Evolutionary conservation across 1,140 invertebrate genomes (phyloP).

Genomic region (Trypoxylus dichotomus): DNA sequence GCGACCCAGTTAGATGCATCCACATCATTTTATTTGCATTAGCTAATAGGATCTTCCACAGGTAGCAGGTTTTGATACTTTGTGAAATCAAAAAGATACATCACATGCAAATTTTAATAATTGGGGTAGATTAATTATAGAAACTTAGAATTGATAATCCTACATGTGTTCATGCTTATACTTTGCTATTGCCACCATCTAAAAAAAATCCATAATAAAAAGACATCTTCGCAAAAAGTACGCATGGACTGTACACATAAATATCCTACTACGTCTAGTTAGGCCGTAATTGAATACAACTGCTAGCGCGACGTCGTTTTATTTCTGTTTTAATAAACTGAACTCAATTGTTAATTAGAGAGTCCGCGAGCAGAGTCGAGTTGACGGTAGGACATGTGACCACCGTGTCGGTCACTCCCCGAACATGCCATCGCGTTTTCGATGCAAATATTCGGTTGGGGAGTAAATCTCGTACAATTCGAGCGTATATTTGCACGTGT

Average conservation of each 20-base stretch:
- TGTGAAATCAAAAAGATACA: no score
- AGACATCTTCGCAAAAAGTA: no score
- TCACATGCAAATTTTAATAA: no score
- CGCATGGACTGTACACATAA: neutral
- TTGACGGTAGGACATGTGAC: neutral
- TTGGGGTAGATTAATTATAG: no score
- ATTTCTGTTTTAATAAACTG: conserved; percentile 7
- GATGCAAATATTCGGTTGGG: conserved; percentile 2
- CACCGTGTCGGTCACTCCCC: neutral
- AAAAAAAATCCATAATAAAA: no score
- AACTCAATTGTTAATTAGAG: conserved; percentile 15
- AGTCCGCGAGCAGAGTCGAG: neutral
- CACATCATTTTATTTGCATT: no score
- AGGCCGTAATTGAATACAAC: conserved; percentile 4
- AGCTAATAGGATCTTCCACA: no score
- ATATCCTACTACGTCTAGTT: neutral
- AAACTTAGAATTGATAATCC: no score
- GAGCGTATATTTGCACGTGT: neutral
- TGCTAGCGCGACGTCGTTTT: neutral
- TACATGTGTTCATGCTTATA: no score
- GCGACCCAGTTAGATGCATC: no score
- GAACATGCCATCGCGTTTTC: neutral
- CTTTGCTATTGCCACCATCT: no score
- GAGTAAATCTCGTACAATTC: neutral
- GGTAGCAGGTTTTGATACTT: no score